A percentile compares a stretch with the other conserved stretches of the same genome.
phyloP scores from a whole-genome alignment of 2,113 vertebrate genomes.

The Poeciliopsis prolifica region DNA sequence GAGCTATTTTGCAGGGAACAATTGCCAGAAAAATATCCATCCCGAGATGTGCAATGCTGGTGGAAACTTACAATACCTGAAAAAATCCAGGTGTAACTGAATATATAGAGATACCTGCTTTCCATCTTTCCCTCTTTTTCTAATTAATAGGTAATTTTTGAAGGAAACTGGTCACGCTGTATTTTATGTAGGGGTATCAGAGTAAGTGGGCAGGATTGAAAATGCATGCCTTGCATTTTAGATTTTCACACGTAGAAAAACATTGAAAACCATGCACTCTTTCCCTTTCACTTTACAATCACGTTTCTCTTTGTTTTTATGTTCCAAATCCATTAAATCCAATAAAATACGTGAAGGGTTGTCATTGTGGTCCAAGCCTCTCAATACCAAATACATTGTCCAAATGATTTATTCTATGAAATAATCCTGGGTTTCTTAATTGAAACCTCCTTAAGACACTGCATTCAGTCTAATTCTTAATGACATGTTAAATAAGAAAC shows the following conservation, averaged over 20 bases:
- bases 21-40: neutral
- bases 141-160: no score
- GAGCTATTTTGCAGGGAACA: neutral
- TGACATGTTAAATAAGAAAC: slow-evolving; percentile 28
- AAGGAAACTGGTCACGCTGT: neutral
- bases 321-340: no score
- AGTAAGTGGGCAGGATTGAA: neutral
- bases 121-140: no score
- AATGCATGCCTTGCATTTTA: neutral
- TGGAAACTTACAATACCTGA: neutral
- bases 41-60: neutral
- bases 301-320: no score
- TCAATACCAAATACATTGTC: no score
- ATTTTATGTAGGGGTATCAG: neutral
- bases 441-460: slow-evolving; percentile 27
- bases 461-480: slow-evolving; percentile 7
- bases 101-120: neutral
- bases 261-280: neutral
- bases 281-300: neutral
- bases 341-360: no score
- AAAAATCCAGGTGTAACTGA: neutral
- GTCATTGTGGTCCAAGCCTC: no score
- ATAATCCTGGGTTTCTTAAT: slow-evolving; percentile 15
- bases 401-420: neutral
- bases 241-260: neutral